Evolutionary conservation across 2,797 vertebrate species (phyloP), one percentile per base, ranked within the genome.

Genomic region (Macroramphosus scolopax): DNA sequence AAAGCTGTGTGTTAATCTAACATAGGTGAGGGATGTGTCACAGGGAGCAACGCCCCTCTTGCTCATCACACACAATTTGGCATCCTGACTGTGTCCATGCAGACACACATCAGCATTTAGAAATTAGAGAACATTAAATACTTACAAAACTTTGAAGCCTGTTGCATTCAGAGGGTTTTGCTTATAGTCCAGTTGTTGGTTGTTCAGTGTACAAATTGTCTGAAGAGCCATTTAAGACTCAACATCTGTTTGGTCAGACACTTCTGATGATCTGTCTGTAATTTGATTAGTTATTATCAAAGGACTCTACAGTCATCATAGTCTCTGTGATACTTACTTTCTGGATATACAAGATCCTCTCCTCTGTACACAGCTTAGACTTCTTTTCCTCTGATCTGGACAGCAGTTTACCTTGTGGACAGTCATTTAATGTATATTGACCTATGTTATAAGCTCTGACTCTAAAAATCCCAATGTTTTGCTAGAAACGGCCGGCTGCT

Each of bases 401-500:
- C 15, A 11, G 1, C 7, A 38, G 3, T 35, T 39, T 37, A 16
- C n/a, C 11, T 24, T 8, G 32, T 5, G 0, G 12, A 51, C 15
- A 10, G 9, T 41, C 17, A 22, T 6, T 6, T 3, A 61, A 40
- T 10, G 1, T 63, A 30, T 44, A 6, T 36, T 5, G 13, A 28
- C 49, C 14, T 17, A 12, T n/a, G n/a, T n/a, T n/a, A n/a, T n/a
- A n/a, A n/a, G n/a, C n/a, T n/a, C n/a, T n/a, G n/a, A 14, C 22
- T 14, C 28, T 77, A 28, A 72, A 59, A 18, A 13, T 13, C 11
- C 11, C 16, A 1, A 63, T 47, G 44, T 45, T 51, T 29, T 43
- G 25, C 32, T 20, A 98, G 95, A 99, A 98, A 87, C 92, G 95
- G 42, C 79, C 91, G 0, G 91, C 92, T 6, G 84, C 80, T 10